These are phyloP conservation scores for Salvator merianae DNA, from an alignment of 2,113 vertebrate species.

Conservation along the genomic window DNA sequence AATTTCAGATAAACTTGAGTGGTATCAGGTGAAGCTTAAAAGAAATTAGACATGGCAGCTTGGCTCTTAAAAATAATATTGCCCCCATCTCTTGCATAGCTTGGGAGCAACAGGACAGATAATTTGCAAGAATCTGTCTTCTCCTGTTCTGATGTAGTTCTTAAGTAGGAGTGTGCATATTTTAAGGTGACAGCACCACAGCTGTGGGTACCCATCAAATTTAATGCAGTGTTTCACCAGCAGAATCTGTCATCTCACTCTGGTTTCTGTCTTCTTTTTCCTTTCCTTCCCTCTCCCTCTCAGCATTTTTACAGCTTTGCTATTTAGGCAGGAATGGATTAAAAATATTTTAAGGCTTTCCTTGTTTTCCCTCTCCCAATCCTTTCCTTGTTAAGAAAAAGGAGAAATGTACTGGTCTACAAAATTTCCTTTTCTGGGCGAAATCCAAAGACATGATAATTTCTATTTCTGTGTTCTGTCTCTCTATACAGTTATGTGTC, in stretches of 20 bases:
- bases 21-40: background rate
- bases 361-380: background rate
- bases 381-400: background rate
- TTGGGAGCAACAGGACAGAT: background rate
- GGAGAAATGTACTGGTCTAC: background rate
- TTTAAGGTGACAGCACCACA: constrained; percentile 23
- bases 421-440: background rate
- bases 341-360: background rate
- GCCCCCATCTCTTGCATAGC: background rate
- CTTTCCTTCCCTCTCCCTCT: background rate
- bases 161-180: constrained; percentile 1
- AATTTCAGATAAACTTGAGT: background rate
- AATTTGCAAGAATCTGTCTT: background rate
- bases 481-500: background rate
- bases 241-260: constrained; percentile 5
- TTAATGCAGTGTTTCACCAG: constrained; percentile 27
- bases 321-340: constrained; percentile 7
- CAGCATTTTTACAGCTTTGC: constrained; percentile 18
- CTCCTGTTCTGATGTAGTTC: background rate
- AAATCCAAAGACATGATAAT: background rate
- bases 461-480: background rate
- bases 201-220: constrained; percentile 15
- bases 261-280: background rate
- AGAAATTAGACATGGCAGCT: background rate
- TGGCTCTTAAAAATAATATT: constrained; percentile 11